Conservation (phyloP, 2,888 invertebrate genomes). For the Agriotes lineatus region DNA sequence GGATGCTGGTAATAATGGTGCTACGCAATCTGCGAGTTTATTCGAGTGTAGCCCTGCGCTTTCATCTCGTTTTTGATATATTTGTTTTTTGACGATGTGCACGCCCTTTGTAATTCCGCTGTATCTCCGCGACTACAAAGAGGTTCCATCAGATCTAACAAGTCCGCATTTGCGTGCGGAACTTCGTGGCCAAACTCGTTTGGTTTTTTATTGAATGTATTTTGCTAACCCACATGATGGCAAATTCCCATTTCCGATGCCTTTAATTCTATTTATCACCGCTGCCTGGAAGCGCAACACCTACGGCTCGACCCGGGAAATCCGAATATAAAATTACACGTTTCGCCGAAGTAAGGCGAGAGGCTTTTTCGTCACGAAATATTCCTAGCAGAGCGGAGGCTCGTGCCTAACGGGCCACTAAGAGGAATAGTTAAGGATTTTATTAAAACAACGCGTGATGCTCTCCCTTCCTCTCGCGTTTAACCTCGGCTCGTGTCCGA, state of each 20-base stretch:
- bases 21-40: slow-evolving; percentile 34
- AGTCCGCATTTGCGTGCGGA: slow-evolving; percentile 14
- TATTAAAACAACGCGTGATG: too few species aligned
- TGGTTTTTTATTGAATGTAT: neutral
- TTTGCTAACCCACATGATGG: neutral
- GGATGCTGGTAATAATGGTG: slow-evolving; percentile 29
- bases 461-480: too few species aligned
- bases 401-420: too few species aligned
- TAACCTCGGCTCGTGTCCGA: too few species aligned
- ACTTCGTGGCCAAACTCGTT: slow-evolving; percentile 3
- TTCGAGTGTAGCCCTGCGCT: slow-evolving; percentile 33
- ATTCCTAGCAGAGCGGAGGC: too few species aligned
- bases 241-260: neutral
- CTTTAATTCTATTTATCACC: too few species aligned
- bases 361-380: too few species aligned
- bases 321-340: too few species aligned
- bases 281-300: too few species aligned
- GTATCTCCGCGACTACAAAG: slow-evolving; percentile 25
- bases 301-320: too few species aligned
- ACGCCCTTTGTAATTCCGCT: slow-evolving; percentile 28
- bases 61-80: slow-evolving; percentile 38
- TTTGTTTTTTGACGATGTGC: slow-evolving; percentile 37
- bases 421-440: too few species aligned
- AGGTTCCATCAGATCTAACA: slow-evolving; percentile 30
- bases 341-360: too few species aligned